A percentile compares a stretch with the other conserved stretches of the same genome.
Evolutionary conservation across 2,797 vertebrate genomes (phyloP).

Genomic region (Micrastur ruficollis): DNA sequence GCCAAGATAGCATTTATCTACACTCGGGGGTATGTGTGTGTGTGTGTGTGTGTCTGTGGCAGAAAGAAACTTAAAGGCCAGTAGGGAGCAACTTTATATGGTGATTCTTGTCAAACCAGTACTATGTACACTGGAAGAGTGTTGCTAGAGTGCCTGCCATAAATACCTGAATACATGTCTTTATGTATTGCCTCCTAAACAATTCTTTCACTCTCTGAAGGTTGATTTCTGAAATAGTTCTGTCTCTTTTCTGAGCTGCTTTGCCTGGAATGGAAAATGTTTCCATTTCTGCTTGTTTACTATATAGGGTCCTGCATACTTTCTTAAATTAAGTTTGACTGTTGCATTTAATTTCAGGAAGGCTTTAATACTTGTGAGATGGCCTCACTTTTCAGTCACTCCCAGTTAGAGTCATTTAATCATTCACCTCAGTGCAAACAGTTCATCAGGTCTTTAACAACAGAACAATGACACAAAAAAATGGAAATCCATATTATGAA

Average conservation of each 20-base stretch:
- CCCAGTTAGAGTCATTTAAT: slow-evolving; percentile 54
- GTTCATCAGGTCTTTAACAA: slow-evolving; percentile 72
- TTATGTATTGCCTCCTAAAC: not conserved
- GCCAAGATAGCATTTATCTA: not conserved
- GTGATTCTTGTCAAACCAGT: not conserved
- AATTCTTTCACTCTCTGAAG: not conserved
- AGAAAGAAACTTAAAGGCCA: not conserved
- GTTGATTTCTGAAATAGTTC: not conserved
- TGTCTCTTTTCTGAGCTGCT: not conserved
- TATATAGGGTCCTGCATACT: not conserved
- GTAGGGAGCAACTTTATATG: not conserved
- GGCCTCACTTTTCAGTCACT: slow-evolving; percentile 39
- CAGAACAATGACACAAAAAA: slow-evolving; percentile 72
- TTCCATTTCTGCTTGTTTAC: not conserved
- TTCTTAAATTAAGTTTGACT: not conserved
- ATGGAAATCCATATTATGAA: slow-evolving; percentile 85
- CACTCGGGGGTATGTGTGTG: rapidly evolving
- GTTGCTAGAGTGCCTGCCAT: not conserved
- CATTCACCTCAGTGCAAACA: slow-evolving; percentile 54
- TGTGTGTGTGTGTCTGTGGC: no score
- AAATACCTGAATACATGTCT: not conserved
- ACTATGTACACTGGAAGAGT: not conserved
- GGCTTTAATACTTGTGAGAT: slow-evolving; percentile 47
- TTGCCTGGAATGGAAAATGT: not conserved
- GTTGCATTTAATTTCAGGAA: slow-evolving; percentile 52